These are phyloP conservation scores for Pterobdella sp. DNA, from an alignment of 2,888 invertebrate genomes.

Conservation along the genomic window DNA sequence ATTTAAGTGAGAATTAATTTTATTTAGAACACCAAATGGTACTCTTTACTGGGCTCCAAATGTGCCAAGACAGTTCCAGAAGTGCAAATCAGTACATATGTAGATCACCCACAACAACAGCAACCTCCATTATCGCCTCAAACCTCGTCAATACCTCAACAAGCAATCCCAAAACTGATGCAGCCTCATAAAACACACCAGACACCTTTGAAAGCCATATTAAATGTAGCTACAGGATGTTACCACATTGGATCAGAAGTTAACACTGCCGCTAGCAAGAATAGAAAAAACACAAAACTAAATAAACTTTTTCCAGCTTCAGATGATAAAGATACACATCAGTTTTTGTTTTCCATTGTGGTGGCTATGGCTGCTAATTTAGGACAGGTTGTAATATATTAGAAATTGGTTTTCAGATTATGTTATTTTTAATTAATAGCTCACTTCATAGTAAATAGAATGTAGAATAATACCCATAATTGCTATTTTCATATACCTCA, in stretches of 20 bases:
- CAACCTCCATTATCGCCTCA: constrained; percentile 39
- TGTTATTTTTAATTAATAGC: neutral
- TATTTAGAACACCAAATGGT: constrained; percentile 49
- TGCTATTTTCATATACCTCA: neutral
- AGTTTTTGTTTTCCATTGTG: constrained; percentile 51
- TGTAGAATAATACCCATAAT: neutral
- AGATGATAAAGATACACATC: constrained; percentile 39
- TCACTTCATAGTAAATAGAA: too few relatives aligned
- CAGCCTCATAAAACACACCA: constrained; percentile 5
- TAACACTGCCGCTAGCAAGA: constrained; percentile 37
- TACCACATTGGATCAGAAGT: constrained; percentile 51
- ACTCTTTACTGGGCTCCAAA: constrained; percentile 50
- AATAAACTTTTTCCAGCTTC: neutral
- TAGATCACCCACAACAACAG: constrained; percentile 48
- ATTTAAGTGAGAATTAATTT: too few relatives aligned
- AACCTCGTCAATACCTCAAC: too few relatives aligned
- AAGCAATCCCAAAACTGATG: too few relatives aligned
- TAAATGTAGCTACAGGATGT: constrained; percentile 49
- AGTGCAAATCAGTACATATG: constrained; percentile 47
- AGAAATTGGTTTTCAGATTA: neutral
- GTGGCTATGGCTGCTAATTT: constrained; percentile 51
- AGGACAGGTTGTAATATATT: constrained; percentile 43
- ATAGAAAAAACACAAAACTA: neutral
- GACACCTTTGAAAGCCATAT: constrained; percentile 42
- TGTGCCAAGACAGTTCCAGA: constrained; percentile 51